These are phyloP conservation scores for Phoronis australis DNA, from an alignment of 2,888 invertebrate species.

Conservation along the genomic window DNA sequence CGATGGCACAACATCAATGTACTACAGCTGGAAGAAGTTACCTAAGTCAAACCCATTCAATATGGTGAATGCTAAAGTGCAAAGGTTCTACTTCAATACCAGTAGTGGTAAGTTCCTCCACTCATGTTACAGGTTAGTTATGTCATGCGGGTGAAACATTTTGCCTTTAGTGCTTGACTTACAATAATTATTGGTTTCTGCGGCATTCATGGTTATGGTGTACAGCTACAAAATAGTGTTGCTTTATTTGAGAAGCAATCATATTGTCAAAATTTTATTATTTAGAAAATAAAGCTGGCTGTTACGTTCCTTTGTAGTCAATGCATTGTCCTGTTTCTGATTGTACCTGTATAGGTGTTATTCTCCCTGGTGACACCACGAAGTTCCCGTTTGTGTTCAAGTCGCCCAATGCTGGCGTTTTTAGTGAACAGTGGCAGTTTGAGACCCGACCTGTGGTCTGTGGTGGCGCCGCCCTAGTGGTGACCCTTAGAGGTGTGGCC, in stretches of 20 bases:
- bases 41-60: conserved; percentile 49
- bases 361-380: conserved; percentile 49
- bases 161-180: too few relatives aligned
- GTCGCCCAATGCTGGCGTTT: conserved; percentile 50
- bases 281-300: not conserved
- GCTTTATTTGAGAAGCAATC: not conserved
- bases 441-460: conserved; percentile 47
- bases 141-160: too few relatives aligned
- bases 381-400: conserved; percentile 52
- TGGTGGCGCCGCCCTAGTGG: conserved; percentile 46
- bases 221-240: too few relatives aligned
- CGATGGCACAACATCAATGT: conserved; percentile 50
- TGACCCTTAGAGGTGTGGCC: conserved; percentile 48
- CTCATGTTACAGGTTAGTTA: not conserved
- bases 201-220: too few relatives aligned
- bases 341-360: conserved; percentile 38
- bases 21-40: conserved; percentile 52
- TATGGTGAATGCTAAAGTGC: conserved; percentile 35
- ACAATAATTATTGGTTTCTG: too few relatives aligned
- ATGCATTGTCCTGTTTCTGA: too few relatives aligned
- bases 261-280: not conserved
- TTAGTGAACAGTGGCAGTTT: conserved; percentile 51
- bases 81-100: conserved; percentile 52
- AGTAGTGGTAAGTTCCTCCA: conserved; percentile 33
- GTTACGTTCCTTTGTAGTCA: too few relatives aligned